Evolutionary conservation across 2,888 invertebrate genomes (phyloP), one percentile per base, ranked within the genome.

Genomic region (Fragum fragum): DNA sequence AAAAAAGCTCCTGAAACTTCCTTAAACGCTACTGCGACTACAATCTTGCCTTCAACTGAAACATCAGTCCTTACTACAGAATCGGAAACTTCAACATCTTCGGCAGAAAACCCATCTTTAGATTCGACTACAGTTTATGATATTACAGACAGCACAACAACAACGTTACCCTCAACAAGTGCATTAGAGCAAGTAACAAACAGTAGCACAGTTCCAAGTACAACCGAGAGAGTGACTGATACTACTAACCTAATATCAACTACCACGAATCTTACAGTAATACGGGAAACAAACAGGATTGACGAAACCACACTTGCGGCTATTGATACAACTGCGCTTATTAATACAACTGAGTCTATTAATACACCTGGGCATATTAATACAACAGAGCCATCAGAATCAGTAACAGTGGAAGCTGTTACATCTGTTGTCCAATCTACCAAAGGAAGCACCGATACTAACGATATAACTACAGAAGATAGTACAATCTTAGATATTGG

Each of bases 101-200:
- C 23, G 1, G 7, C 53, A 53, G 53, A 21, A n/a, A 53, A n/a
- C 7, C 9, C 6, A n/a, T 9, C 23, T 1, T 36, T 9, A 9
- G 32, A 36, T 6, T 36, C 32, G 32, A 36, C 32, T 9, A 36
- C 32, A 36, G 9, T 9, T 3, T 9, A 36, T 3, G 32, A 36
- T 3, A 29, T 21, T 14, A 63, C 63, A 16, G n/a, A n/a, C n/a
- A n/a, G n/a, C n/a, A 26, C 63, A n/a, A 63, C 63, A 63, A 63
- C 63, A 63, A 29, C 63, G 14, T 1, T 63, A 11, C n/a, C 36
- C 7, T 18, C 29, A n/a, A 26, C 63, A 7, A 63, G 32, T 11
- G 23, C 23, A 57, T 14, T 47, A 47, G 7, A 36, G 9, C 32
- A 36, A 36, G 9, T 9, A 6, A 36, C 32, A 36, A 36, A 36